These are phyloP conservation scores for Trissoscelio sp. DNA, from an alignment of 2,888 invertebrate genomes.

Conservation along the genomic window DNA sequence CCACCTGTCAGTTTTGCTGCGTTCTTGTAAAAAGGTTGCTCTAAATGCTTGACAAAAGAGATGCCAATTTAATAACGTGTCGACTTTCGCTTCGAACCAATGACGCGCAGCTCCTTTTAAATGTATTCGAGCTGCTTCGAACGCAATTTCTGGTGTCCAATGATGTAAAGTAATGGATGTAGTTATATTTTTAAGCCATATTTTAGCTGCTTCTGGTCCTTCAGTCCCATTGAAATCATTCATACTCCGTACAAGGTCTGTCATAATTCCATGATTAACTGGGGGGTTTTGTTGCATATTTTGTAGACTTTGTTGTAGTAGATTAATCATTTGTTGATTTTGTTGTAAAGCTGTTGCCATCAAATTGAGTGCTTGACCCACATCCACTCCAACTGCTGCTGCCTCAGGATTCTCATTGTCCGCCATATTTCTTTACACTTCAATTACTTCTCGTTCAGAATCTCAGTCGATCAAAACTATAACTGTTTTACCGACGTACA, in stretches of 20 bases:
- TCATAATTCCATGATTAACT: no score
- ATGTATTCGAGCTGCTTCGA: constrained; percentile 31
- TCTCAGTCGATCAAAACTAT: no score
- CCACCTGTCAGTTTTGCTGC: constrained; percentile 6
- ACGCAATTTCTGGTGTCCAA: constrained; percentile 45
- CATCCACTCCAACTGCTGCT: no score
- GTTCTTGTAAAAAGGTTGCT: constrained; percentile 3
- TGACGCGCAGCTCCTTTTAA: constrained; percentile 19
- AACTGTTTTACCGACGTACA: no score
- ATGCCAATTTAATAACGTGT: constrained; percentile 21
- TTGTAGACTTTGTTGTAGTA: no score
- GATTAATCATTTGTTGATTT: neutral
- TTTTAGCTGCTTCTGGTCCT: constrained; percentile 16
- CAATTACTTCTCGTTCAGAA: no score
- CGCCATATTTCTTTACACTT: no score
- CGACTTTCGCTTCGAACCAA: constrained; percentile 38
- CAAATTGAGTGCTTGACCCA: no score
- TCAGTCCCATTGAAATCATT: constrained; percentile 39
- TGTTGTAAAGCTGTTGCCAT: neutral
- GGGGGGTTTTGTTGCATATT: neutral
- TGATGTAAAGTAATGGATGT: constrained; percentile 32
- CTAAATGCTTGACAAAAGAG: constrained; percentile 3
- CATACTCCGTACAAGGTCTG: no score
- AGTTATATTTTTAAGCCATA: constrained; percentile 11
- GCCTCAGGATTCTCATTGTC: no score